Base-by-base conservation (phyloP, 1,140 invertebrate species). In the Polypedilum vanderplanki region DNA sequence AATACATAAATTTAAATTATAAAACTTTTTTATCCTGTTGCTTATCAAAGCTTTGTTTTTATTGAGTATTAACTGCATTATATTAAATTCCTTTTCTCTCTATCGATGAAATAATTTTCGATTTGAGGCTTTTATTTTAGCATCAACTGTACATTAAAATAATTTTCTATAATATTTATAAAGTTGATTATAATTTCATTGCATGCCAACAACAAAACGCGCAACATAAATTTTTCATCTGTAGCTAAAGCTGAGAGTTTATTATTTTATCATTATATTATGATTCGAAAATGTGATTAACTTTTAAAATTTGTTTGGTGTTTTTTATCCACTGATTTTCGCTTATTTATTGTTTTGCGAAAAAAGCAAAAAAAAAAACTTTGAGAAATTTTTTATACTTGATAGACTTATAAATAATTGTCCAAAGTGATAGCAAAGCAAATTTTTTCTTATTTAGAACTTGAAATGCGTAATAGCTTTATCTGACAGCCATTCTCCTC, bases 331-430 rank as follows among this genome's bases (percentile, higher is more conserved):
- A 15, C 46, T 57, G 46, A 57, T 57, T 57, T 57, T 57, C 46
- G 4, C 12, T 57, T 57, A n/a, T 46, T 46, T 46, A 33, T 33
- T n/a, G n/a, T 2, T 46, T 46, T 46, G 41, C n/a, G 46, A 57
- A 57, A n/a, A 33, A 33, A 33, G n/a, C 15, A 15, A 46, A 46
- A n/a, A 57, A n/a, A 15, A 57, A 57, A 57, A 8, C 15, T n/a
- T 12, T 57, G 46, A 57, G 15, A 4, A n/a, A 57, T 57, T 57
- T 15, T 57, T 57, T 57, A 12, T 57, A n/a, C n/a, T 12, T 57
- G 46, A n/a, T 57, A 57, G 46, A 57, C n/a, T 57, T 57, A 57
- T 57, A 57, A 57, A 57, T 57, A 57, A 57, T 57, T 57, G 46
- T 57, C 24, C 24, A 33, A 33, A 33, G 5, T 33, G 24, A 33